phyloP scores from a whole-genome alignment of 1,140 invertebrate species.

The Cecropterus lyciades region DNA sequence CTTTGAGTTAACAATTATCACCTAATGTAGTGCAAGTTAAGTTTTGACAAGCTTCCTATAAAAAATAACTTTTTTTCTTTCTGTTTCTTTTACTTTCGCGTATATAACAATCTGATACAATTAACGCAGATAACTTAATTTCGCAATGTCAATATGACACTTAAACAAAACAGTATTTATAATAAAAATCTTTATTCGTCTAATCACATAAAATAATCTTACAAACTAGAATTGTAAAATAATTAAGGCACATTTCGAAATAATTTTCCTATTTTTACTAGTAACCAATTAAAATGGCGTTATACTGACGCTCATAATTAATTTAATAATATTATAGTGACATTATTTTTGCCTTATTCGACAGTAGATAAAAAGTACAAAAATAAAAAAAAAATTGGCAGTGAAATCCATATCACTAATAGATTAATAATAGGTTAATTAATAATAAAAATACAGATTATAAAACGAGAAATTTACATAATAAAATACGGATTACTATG shows the following conservation, averaged over 20 bases:
- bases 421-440: slow-evolving; percentile 16
- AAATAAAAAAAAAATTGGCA: slow-evolving; percentile 58
- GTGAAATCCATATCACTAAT: slow-evolving; percentile 39
- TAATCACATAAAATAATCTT: slow-evolving; percentile 64
- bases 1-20: no score
- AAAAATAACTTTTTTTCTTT: no score
- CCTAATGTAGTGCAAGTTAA: no score
- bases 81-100: no score
- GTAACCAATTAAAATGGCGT: slow-evolving; percentile 30
- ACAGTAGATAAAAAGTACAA: slow-evolving; percentile 28
- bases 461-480: slow-evolving; percentile 24
- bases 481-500: background rate
- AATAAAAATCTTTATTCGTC: slow-evolving; percentile 49
- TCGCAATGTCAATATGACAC: no score
- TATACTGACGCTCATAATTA: slow-evolving; percentile 28
- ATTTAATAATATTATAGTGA: slow-evolving; percentile 13
- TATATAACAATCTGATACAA: no score
- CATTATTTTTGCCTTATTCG: slow-evolving; percentile 22
- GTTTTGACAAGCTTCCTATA: no score
- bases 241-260: slow-evolving; percentile 77
- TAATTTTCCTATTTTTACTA: slow-evolving; percentile 38
- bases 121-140: no score
- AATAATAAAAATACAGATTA: slow-evolving; percentile 14
- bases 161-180: no score
- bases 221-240: slow-evolving; percentile 67